These are phyloP conservation scores for Aricia artaxerxes DNA, from an alignment of 2,888 invertebrate genomes.

Conservation along the genomic window DNA sequence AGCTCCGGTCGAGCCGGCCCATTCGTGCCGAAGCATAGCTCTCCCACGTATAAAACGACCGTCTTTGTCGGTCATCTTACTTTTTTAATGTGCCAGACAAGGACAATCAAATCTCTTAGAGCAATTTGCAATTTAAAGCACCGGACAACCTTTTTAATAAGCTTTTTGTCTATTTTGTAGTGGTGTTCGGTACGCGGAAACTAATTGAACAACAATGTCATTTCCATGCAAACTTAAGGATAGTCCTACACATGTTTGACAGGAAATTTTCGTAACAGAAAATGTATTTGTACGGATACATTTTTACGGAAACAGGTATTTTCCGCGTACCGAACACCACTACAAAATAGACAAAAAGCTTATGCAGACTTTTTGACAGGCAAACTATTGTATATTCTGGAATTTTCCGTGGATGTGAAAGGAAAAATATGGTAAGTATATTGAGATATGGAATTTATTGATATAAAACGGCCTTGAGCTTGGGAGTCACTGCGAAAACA, in stretches of 20 bases:
- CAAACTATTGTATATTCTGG: background rate
- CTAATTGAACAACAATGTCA: too few relatives aligned
- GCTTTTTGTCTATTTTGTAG: background rate
- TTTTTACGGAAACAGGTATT: too few relatives aligned
- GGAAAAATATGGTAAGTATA: constrained; percentile 13
- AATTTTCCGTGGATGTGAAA: constrained; percentile 5
- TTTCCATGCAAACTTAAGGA: too few relatives aligned
- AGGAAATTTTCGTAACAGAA: background rate
- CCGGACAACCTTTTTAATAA: background rate
- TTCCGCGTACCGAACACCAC: background rate
- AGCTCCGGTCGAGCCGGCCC: too few relatives aligned
- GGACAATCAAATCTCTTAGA: too few relatives aligned
- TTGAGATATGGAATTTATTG: constrained; percentile 38
- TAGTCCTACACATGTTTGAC: too few relatives aligned
- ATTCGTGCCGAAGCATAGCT: too few relatives aligned
- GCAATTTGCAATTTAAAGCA: too few relatives aligned
- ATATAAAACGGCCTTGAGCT: constrained; percentile 52
- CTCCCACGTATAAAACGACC: too few relatives aligned
- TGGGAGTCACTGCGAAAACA: constrained; percentile 43
- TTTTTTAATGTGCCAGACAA: too few relatives aligned
- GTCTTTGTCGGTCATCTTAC: too few relatives aligned
- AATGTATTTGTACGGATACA: too few relatives aligned
- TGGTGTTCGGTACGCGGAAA: background rate
- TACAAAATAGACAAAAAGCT: background rate
- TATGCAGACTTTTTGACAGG: background rate